Evolutionary conservation across 2,797 vertebrate species (phyloP), one percentile per base, ranked within the genome.

Genomic region (Coregonus suidteri): DNA sequence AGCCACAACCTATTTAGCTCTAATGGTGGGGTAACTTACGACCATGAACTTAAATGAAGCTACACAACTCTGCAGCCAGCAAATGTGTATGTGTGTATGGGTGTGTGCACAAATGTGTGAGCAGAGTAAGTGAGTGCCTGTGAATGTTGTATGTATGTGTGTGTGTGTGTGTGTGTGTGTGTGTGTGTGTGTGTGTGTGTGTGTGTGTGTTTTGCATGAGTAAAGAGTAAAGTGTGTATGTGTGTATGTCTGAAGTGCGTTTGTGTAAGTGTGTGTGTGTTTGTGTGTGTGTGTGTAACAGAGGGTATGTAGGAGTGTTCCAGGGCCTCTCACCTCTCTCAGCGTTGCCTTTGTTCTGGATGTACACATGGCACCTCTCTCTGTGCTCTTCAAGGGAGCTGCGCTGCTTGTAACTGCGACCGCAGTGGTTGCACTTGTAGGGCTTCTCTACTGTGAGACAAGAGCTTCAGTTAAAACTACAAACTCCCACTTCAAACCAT

Each of bases 381-480:
- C 96, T 89, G 94, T 98, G 97, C 86, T 98, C 97, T 74, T 98
- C 97, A 34, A 98, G 89, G 20, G 96, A 97, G 83, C 96, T 97
- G 0, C 93, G 87, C 86, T 93, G 93, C 87, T 93, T 94, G 82
- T 94, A 93, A 87, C 93, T 95, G 83, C 88, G 89, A 74, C 89
- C 91, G 84, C 93, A 94, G 77, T 92, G 89, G 90, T 91, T 93
- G 86, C 92, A 93, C 85, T 93, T 94, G 85, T 94, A 93, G 77
- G 91, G 91, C 67, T 95, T 94, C 91, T 95, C 94, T 83, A 96
- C 94, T 83, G 91, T 82, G 84, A 68, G 75, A 35, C 15, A 9
- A 62, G 59, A 62, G 6, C 16, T 31, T 35, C 31, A 67, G 65
- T 67, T 67, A 31, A 67, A 67, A 67, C 65, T 34, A 18, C 31